phyloP scores from a whole-genome alignment of 2,113 vertebrate genomes.

The Phainopepla nitens region DNA sequence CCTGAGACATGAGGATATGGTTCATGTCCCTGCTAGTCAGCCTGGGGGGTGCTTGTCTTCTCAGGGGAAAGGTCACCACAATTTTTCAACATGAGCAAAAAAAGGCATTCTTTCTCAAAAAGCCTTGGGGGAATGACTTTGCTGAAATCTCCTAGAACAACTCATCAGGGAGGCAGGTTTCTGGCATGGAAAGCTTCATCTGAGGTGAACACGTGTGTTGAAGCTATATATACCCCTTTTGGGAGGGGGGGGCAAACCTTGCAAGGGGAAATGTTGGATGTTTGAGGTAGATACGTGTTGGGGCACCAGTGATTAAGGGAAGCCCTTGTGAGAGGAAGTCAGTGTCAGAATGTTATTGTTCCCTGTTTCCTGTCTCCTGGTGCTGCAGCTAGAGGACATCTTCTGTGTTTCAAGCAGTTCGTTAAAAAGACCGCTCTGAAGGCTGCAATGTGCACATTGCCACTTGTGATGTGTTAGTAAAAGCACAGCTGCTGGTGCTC shows the following conservation, averaged over 20 bases:
- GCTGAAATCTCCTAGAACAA: not conserved
- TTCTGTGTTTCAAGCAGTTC: not conserved
- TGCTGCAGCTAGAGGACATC: not conserved
- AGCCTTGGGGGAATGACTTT: not conserved
- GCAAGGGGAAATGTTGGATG: not conserved
- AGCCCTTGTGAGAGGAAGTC: not conserved
- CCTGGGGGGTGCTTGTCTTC: not conserved
- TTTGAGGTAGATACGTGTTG: not conserved
- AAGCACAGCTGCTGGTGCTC: not conserved
- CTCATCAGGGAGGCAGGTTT: not conserved
- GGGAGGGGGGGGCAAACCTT: not conserved
- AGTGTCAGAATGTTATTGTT: not conserved
- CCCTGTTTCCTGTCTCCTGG: not conserved
- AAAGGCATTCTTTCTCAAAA: not conserved
- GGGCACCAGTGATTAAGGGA: not conserved
- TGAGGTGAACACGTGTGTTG: not conserved
- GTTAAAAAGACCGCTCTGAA: not conserved
- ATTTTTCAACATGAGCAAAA: slow-evolving; percentile 1
- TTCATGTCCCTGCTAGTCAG: not conserved
- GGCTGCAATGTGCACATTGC: not conserved
- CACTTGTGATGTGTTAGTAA: not conserved
- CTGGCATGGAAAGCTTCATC: not conserved
- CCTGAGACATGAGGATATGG: not conserved
- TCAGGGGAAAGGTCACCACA: not conserved
- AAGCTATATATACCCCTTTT: not conserved